phyloP scores from a whole-genome alignment of 2,888 invertebrate genomes.

The Yponomeuta plumbellus region DNA sequence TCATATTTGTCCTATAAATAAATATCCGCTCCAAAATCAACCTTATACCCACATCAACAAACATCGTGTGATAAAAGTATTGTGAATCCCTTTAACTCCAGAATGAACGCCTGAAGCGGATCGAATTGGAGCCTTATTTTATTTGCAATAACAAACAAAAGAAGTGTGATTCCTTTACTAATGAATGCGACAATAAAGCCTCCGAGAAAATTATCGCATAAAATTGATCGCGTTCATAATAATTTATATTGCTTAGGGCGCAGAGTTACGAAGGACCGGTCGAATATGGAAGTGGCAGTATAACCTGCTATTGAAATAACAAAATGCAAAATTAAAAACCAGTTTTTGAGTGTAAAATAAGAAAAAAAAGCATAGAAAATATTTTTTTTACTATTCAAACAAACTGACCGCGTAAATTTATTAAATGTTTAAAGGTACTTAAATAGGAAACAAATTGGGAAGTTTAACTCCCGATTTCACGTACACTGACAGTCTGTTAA shows the following conservation, averaged over 20 bases:
- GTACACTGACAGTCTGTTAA: no score
- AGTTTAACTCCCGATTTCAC: no score
- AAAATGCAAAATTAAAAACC: no score
- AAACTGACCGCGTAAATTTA: no score
- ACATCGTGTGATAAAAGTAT: not conserved
- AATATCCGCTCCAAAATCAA: not conserved
- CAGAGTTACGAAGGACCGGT: not conserved
- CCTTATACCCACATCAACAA: not conserved
- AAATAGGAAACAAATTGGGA: no score
- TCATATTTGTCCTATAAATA: not conserved
- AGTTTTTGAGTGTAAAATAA: no score
- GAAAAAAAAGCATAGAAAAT: no score
- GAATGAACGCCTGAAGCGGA: not conserved
- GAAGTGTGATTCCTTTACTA: conserved; percentile 11
- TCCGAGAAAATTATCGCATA: conserved; percentile 9
- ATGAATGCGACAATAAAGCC: conserved; percentile 5
- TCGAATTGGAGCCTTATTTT: not conserved
- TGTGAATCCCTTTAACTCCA: not conserved
- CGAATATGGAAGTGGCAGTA: not conserved
- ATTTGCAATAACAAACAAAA: conserved; percentile 4
- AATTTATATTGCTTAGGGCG: conserved; percentile 6
- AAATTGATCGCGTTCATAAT: conserved; percentile 9
- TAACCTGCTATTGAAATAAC: not conserved
- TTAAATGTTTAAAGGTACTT: no score
- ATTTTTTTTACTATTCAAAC: no score